These are phyloP conservation scores for Anas bernieri DNA, from an alignment of 2,797 vertebrate species.

Conservation along the genomic window DNA sequence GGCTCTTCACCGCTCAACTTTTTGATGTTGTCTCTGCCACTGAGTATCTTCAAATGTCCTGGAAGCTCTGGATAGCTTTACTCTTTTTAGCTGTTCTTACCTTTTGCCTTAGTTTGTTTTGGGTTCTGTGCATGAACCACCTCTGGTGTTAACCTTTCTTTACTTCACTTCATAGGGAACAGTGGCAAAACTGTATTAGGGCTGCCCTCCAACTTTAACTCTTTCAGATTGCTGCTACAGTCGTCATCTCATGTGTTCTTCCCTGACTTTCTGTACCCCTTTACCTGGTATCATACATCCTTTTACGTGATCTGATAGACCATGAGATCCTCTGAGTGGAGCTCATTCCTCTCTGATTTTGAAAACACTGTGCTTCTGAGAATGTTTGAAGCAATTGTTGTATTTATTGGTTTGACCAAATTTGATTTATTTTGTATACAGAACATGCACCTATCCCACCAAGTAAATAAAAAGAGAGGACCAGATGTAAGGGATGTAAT, in stretches of 20 bases:
- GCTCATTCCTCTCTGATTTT: background rate
- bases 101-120: background rate
- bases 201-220: background rate
- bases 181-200: background rate
- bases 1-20: background rate
- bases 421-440: background rate
- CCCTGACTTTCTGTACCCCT: background rate
- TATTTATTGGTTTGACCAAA: background rate
- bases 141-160: background rate
- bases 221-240: background rate
- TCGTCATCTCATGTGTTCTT: background rate
- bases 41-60: background rate
- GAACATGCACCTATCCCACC: accelerated
- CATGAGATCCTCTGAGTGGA: background rate
- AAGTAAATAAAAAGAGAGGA: background rate
- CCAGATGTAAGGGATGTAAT: background rate
- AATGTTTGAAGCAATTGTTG: background rate
- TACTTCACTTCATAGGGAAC: background rate
- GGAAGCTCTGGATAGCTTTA: background rate
- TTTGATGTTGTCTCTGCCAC: accelerated
- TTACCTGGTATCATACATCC: background rate
- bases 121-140: background rate
- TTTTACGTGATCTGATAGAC: background rate
- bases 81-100: background rate
- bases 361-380: accelerated